phyloP scores from a whole-genome alignment of 2,888 invertebrate genomes.

The Stomorhina lunata region DNA sequence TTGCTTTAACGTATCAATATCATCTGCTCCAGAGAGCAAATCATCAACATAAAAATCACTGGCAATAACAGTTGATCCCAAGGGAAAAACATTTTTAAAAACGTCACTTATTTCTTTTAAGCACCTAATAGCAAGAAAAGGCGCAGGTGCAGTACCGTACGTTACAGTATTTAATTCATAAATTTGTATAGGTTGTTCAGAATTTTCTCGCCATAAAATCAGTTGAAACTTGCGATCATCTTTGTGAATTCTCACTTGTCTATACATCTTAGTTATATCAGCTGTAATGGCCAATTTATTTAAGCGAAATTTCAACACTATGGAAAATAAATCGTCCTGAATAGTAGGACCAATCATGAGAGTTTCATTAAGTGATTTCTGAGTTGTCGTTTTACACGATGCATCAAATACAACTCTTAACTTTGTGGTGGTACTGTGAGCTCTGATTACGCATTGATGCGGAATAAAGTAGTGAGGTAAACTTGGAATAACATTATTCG shows the following conservation, averaged over 20 bases:
- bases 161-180: slow-evolving; percentile 38
- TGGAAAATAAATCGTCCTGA: slow-evolving; percentile 48
- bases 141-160: slow-evolving; percentile 9
- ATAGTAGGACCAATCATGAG: slow-evolving; percentile 60
- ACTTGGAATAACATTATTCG: background rate
- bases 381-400: slow-evolving; percentile 40
- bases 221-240: slow-evolving; percentile 39
- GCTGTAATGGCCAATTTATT: slow-evolving; percentile 28
- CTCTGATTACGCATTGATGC: slow-evolving; percentile 54
- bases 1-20: background rate
- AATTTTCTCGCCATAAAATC: slow-evolving; percentile 46
- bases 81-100: background rate
- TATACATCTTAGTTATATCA: slow-evolving; percentile 54
- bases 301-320: background rate
- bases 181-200: background rate
- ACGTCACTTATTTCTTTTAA: slow-evolving; percentile 6
- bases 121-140: slow-evolving; percentile 39
- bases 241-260: slow-evolving; percentile 36
- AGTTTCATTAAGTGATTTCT: slow-evolving; percentile 55
- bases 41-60: slow-evolving; percentile 55
- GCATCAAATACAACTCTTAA: slow-evolving; percentile 59
- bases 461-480: slow-evolving; percentile 54
- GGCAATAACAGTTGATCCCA: slow-evolving; percentile 16
- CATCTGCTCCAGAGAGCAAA: slow-evolving; percentile 36
- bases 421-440: slow-evolving; percentile 57